Conservation (phyloP, 2,797 vertebrate genomes). For the Labroides dimidiatus region DNA sequence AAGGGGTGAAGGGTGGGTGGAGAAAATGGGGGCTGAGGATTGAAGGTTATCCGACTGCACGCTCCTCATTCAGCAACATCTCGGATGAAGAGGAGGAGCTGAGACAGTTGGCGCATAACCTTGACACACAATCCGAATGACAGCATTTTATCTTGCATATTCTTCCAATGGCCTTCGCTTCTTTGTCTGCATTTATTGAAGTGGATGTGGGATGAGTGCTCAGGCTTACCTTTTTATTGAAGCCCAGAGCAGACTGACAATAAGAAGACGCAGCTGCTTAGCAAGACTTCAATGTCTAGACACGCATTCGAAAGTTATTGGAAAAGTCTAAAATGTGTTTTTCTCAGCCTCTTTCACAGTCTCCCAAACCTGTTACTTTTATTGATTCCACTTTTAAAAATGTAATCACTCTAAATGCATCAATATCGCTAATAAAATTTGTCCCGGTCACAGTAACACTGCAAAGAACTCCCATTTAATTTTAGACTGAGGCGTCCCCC, state of each 20-base stretch:
- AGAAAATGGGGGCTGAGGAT: conserved; percentile 8
- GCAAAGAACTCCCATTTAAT: conserved; percentile 28
- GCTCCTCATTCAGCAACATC: conserved; percentile 29
- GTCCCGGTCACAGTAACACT: conserved; percentile 13
- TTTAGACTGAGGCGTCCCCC: conserved; percentile 24
- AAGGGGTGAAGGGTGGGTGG: conserved; percentile 35
- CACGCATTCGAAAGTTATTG: neutral
- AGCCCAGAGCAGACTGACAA: conserved; percentile 16
- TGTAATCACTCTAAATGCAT: conserved; percentile 18
- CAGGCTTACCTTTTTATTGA: conserved; percentile 11
- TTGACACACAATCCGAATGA: conserved; percentile 27
- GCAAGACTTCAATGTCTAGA: conserved; percentile 16
- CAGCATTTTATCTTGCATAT: conserved; percentile 33
- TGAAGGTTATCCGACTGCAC: conserved; percentile 40
- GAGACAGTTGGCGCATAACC: conserved; percentile 19
- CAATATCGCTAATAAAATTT: conserved; percentile 25
- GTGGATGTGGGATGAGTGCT: conserved; percentile 21
- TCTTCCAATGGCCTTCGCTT: conserved; percentile 23
- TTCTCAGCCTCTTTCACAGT: neutral
- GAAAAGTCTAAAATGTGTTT: conserved; percentile 3
- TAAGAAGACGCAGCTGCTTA: neutral
- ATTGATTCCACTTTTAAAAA: conserved; percentile 17
- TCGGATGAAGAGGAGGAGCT: conserved; percentile 42
- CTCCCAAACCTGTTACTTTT: conserved; percentile 8
- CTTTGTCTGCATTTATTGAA: conserved; percentile 23